These are phyloP conservation scores for Apostichopus japonicus DNA, from an alignment of 35 echinoderm and acorn worm genomes.

Conservation along the genomic window DNA sequence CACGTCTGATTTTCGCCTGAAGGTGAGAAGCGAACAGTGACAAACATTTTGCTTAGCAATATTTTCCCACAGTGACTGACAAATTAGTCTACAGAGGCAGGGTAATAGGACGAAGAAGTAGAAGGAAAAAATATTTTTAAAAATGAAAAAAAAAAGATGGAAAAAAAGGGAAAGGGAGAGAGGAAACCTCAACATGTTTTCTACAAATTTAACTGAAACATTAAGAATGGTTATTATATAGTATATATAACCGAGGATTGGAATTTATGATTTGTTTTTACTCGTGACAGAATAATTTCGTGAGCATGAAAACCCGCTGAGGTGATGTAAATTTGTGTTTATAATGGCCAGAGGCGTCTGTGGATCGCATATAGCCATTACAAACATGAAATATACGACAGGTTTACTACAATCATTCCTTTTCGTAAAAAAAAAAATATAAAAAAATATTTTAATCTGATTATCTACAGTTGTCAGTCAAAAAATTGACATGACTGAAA, in stretches of 20 bases:
- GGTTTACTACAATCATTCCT: not conserved
- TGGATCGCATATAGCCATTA: constrained; percentile 1
- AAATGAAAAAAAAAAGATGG: not conserved
- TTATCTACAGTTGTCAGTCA: constrained; percentile 1
- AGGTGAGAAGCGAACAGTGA: constrained; percentile 3
- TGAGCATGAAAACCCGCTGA: constrained; percentile 39
- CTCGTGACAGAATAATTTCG: constrained; percentile 15
- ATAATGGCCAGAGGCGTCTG: constrained; percentile 25
- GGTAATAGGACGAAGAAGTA: not conserved
- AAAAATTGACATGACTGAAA: constrained; percentile 15
- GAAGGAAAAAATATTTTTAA: not conserved
- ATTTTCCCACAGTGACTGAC: constrained; percentile 44
- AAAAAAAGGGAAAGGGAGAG: not conserved
- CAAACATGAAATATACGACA: constrained; percentile 5
- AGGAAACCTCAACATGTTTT: constrained; percentile 15
- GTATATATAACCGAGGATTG: constrained; percentile 4
- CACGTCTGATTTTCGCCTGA: constrained; percentile 12
- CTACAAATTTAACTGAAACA: constrained; percentile 25
- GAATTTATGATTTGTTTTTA: constrained; percentile 40
- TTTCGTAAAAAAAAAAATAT: not conserved
- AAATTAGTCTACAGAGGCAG: constrained; percentile 16
- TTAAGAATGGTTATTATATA: not conserved
- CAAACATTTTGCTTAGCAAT: constrained; percentile 50
- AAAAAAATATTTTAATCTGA: constrained; percentile 47
- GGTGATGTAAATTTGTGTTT: constrained; percentile 53